Evolutionary conservation across 2,113 vertebrate species (phyloP).

Genomic region (Tylochromis polylepis): DNA sequence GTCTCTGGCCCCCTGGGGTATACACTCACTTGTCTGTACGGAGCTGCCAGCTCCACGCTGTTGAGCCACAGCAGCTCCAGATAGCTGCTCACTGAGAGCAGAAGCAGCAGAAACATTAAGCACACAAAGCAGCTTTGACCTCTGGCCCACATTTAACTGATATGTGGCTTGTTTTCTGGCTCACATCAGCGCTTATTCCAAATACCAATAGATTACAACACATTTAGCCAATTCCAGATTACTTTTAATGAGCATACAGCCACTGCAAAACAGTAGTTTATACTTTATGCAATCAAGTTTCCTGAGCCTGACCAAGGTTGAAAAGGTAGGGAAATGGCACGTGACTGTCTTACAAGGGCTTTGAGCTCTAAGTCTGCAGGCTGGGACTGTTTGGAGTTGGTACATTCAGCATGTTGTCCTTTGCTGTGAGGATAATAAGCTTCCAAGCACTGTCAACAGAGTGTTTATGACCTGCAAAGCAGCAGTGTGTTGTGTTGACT

Average conservation of each 20-base stretch:
- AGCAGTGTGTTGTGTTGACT: constrained; percentile 52
- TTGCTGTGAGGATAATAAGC: constrained; percentile 55
- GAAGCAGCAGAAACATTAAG: constrained; percentile 13
- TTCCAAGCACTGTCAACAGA: constrained; percentile 55
- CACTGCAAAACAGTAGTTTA: not conserved
- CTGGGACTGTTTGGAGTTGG: constrained; percentile 46
- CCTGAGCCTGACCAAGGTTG: not conserved
- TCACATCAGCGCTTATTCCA: constrained; percentile 1
- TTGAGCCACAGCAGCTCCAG: not conserved
- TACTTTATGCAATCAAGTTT: not conserved
- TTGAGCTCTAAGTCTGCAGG: not conserved
- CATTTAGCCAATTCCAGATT: not conserved
- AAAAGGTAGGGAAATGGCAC: not conserved
- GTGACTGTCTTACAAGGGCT: constrained; percentile 16
- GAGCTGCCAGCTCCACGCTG: constrained; percentile 42
- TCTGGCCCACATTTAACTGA: constrained; percentile 52
- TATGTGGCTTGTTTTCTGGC: constrained; percentile 7
- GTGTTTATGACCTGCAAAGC: constrained; percentile 72
- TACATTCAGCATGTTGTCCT: constrained; percentile 31
- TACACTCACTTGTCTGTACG: constrained; percentile 38
- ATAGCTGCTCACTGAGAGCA: not conserved
- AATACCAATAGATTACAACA: constrained; percentile 10
- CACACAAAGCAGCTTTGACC: constrained; percentile 50
- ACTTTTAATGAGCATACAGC: not conserved
- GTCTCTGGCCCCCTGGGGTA: constrained; percentile 67